Evolutionary conservation across 2,113 vertebrate species (phyloP), one percentile per base, ranked within the genome.

Genomic region (Telmatochromis sp.): DNA sequence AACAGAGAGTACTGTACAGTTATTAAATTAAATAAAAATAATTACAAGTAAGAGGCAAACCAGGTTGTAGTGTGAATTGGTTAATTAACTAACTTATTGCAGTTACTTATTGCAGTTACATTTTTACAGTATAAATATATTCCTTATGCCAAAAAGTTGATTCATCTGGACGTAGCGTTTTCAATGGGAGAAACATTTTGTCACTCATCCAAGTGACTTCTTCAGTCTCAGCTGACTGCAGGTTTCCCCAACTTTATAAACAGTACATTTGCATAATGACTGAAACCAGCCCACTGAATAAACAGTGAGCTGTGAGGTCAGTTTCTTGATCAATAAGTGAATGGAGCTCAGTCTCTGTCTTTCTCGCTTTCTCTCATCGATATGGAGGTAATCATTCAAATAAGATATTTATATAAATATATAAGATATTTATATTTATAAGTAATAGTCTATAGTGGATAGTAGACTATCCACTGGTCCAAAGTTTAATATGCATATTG

Each of bases 271-370:
- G 17, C 6, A 65, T 12, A 35, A 65, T 65, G 17, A 1, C 9
- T 63, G 58, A 63, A 12, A 63, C 58, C 1, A 63, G 58, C 31
- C 9, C 6, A 63, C 1, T 35, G 31, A 63, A 63, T 12, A 11
- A 63, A 63, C 31, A n/a, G 17, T 12, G 31, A 7, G 31, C 31
- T 37, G 60, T 65, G 17, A n/a, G 31, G 31, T n/a, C 60, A 65
- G 31, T 65, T 65, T 37, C 31, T 37, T 65, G 0, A 65, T 65
- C 2, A 4, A 0, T 60, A 0, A 37, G 60, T 65, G 60, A 7
- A 65, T 65, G 31, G 60, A 65, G 60, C 31, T 37, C 31, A 65
- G 60, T 65, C 60, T n/a, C 60, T 37, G 31, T n/a, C 58, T 63
- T 35, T 65, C 31, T 65, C 3, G 9, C 33, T 65, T n/a, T 65